Conservation (phyloP, 2,888 invertebrate species). For the Erebia palarica region DNA sequence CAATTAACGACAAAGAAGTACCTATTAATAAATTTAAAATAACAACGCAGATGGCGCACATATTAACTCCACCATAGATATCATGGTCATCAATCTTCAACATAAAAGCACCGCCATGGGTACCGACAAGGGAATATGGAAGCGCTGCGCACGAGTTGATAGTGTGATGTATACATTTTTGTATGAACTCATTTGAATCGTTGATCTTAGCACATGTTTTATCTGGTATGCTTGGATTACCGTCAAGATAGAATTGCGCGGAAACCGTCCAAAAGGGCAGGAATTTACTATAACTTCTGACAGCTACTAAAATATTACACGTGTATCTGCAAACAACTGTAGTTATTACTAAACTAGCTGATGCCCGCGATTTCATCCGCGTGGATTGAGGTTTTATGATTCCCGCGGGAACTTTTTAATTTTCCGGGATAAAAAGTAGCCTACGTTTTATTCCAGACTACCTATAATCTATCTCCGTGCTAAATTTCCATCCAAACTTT, state of each 20-base stretch:
- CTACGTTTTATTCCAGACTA: no score
- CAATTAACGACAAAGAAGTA: conserved; percentile 18
- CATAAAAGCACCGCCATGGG: conserved; percentile 16
- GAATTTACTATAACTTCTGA: no score
- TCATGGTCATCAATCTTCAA: conserved; percentile 18
- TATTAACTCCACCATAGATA: conserved; percentile 8
- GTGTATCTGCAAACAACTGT: no score
- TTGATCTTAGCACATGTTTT: conserved; percentile 18
- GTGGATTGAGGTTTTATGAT: no score
- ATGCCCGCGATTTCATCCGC: no score
- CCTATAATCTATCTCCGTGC: no score
- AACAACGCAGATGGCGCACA: conserved; percentile 24
- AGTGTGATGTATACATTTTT: conserved; percentile 26
- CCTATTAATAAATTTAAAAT: conserved; percentile 25
- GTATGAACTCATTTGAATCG: conserved; percentile 21
- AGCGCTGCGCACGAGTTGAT: conserved; percentile 10
- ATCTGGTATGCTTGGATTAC: conserved; percentile 14
- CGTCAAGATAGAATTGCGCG: conserved; percentile 7
- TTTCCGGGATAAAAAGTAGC: no score
- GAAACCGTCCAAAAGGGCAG: neutral
- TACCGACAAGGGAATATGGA: conserved; percentile 24
- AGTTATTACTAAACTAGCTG: no score
- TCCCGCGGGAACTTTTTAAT: no score
- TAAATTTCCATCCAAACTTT: no score
- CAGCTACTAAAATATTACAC: no score